Percentiles rank a stretch among this genome's conserved stretches.
phyloP scores from a whole-genome alignment of 1,140 invertebrate species.

The Asbolus verrucosus region DNA sequence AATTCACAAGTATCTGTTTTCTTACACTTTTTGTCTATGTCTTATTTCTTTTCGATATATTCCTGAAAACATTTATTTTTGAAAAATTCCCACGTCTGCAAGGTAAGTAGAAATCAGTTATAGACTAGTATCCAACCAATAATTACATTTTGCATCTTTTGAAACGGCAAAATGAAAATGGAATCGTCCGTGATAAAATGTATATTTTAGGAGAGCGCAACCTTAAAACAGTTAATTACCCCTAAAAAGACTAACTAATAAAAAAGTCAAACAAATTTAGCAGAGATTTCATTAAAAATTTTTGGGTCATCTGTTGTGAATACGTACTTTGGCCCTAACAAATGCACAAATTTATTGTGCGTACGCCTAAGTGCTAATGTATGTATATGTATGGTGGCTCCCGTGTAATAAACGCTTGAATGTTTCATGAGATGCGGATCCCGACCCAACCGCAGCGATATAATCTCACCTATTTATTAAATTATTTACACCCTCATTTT shows the following conservation, averaged over 20 bases:
- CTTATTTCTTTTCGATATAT: too few relatives aligned
- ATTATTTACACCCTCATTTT: conserved; percentile 50
- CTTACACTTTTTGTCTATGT: too few relatives aligned
- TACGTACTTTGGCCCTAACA: conserved; percentile 30
- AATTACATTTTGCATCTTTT: too few relatives aligned
- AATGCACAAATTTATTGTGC: conserved; percentile 29
- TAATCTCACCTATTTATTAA: conserved; percentile 50
- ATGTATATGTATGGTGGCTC: conserved; percentile 48
- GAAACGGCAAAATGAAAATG: too few relatives aligned
- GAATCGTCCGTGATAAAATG: conserved; percentile 11
- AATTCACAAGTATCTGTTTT: too few relatives aligned
- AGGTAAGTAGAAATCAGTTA: too few relatives aligned
- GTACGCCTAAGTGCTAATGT: conserved; percentile 44
- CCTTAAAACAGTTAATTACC: conserved; percentile 15
- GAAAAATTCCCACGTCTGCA: too few relatives aligned
- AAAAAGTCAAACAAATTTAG: conserved; percentile 19
- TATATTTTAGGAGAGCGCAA: background rate
- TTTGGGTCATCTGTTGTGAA: conserved; percentile 15
- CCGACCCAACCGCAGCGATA: conserved; percentile 33
- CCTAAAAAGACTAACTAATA: background rate
- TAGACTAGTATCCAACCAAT: too few relatives aligned
- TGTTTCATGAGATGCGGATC: conserved; percentile 50
- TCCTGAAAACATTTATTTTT: too few relatives aligned
- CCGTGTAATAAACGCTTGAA: conserved; percentile 49
- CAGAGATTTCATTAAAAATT: conserved; percentile 24